These are phyloP conservation scores for Clanis bilineata DNA, from an alignment of 2,888 invertebrate species.

Conservation along the genomic window DNA sequence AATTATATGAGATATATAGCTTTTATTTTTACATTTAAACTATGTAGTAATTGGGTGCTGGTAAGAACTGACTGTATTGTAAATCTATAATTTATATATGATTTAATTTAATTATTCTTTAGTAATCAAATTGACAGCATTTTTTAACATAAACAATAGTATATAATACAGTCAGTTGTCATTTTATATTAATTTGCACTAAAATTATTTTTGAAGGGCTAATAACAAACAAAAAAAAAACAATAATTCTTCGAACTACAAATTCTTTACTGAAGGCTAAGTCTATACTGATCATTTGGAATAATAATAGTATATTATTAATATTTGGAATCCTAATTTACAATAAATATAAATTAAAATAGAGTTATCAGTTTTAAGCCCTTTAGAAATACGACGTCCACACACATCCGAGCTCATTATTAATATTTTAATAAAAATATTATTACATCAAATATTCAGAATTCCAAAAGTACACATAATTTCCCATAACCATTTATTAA, in stretches of 20 bases:
- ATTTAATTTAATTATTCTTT: too few relatives aligned
- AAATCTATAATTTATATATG: too few relatives aligned
- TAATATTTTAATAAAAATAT: not conserved
- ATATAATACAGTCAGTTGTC: not conserved
- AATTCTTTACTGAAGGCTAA: too few relatives aligned
- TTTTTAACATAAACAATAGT: not conserved
- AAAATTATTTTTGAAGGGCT: not conserved
- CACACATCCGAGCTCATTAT: not conserved
- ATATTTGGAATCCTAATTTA: too few relatives aligned
- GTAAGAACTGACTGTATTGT: constrained; percentile 3
- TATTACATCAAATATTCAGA: not conserved
- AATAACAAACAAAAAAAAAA: not conserved
- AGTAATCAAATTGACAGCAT: too few relatives aligned
- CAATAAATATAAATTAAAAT: too few relatives aligned
- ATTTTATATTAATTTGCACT: constrained; percentile 13
- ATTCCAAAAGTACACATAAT: not conserved
- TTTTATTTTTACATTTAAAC: not conserved
- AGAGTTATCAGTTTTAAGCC: not conserved
- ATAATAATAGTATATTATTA: too few relatives aligned
- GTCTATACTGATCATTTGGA: too few relatives aligned
- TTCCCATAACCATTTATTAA: not conserved
- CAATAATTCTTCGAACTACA: not conserved
- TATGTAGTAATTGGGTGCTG: constrained; percentile 1
- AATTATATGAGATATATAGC: too few relatives aligned
- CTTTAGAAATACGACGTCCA: constrained; percentile 8